These are phyloP conservation scores for Calyptomena viridis DNA, from an alignment of 2,113 vertebrate species.

Conservation along the genomic window DNA sequence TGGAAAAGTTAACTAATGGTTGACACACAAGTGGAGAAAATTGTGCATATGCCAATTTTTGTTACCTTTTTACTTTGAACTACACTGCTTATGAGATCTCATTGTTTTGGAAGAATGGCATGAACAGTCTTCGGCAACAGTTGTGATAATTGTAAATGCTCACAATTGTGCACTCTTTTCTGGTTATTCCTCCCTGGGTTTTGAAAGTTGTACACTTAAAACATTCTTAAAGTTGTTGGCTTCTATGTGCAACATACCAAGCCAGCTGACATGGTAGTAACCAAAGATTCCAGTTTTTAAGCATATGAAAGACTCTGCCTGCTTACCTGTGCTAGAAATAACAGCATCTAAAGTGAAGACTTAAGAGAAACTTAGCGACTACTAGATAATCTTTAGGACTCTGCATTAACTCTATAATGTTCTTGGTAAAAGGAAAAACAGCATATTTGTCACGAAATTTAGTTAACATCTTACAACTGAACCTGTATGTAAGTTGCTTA, in stretches of 20 bases:
- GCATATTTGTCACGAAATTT: constrained; percentile 87
- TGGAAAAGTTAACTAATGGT: constrained; percentile 83
- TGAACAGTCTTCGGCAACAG: constrained; percentile 83
- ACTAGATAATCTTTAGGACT: constrained; percentile 90
- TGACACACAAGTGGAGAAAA: constrained; percentile 84
- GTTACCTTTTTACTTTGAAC: constrained; percentile 83
- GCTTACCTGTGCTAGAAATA: constrained; percentile 87
- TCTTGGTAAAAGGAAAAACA: constrained; percentile 86
- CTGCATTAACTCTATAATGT: constrained; percentile 92
- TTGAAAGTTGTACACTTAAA: constrained; percentile 85
- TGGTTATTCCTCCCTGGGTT: constrained; percentile 78
- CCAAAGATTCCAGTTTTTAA: constrained; percentile 87
- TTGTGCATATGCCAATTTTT: constrained; percentile 91
- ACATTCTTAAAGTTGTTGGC: constrained; percentile 84
- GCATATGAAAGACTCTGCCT: constrained; percentile 86
- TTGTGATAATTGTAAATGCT: constrained; percentile 82
- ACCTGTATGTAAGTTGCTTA: constrained; percentile 92
- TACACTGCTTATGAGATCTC: constrained; percentile 82
- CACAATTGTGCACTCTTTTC: constrained; percentile 80
- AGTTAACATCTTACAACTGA: constrained; percentile 88
- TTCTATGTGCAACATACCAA: constrained; percentile 76
- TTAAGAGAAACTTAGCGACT: constrained; percentile 87
- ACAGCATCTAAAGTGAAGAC: constrained; percentile 89
- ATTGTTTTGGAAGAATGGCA: constrained; percentile 83
- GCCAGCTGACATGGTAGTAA: constrained; percentile 80